These are phyloP conservation scores for Amphiprion clarkii DNA, from an alignment of 2,797 vertebrate species.

Conservation along the genomic window DNA sequence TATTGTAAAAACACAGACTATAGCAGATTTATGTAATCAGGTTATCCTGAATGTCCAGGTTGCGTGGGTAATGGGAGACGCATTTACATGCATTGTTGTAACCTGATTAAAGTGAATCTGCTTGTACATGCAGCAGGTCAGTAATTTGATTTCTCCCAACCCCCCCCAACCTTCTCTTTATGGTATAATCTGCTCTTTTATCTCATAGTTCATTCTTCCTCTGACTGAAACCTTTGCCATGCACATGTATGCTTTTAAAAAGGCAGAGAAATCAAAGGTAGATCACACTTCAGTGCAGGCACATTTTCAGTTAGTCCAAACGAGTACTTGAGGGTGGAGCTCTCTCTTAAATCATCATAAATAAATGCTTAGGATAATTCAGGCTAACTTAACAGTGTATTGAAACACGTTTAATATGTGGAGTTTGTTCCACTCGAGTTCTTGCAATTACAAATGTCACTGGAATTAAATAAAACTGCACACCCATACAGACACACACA, in stretches of 20 bases:
- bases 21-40: not conserved
- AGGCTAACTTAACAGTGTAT: slow-evolving; percentile 10
- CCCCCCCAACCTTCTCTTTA: not conserved
- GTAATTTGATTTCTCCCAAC: not conserved
- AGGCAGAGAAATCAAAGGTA: not conserved
- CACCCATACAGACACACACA: not conserved
- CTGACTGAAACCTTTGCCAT: slow-evolving; percentile 16
- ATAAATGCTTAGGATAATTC: slow-evolving; percentile 7
- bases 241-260: not conserved
- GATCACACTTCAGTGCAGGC: not conserved
- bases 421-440: slow-evolving; percentile 36
- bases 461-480: not conserved
- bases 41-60: slow-evolving; percentile 1
- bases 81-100: too few species aligned
- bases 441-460: slow-evolving; percentile 31
- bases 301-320: not conserved
- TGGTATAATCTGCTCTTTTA: too few species aligned
- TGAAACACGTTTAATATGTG: not conserved
- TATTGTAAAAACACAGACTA: not conserved
- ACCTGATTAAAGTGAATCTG: not conserved
- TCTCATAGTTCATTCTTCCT: not conserved
- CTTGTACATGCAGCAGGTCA: not conserved
- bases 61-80: not conserved
- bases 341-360: not conserved
- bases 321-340: too few species aligned